A percentile compares a stretch with the other conserved stretches of the same genome.
Conservation (phyloP, 2,797 vertebrate species). For the Perodicticus potto region DNA sequence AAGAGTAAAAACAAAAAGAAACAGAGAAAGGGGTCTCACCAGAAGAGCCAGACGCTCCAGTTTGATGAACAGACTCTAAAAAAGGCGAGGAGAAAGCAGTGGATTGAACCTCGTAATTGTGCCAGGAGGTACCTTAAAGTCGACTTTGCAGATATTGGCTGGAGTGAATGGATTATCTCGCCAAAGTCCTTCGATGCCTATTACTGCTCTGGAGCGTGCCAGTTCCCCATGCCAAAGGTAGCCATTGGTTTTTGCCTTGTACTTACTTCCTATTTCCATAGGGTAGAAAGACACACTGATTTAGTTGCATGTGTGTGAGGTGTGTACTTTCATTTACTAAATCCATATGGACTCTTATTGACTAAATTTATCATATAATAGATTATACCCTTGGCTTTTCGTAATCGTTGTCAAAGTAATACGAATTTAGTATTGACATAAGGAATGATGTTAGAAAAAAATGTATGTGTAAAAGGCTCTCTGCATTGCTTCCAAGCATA, state of each 20-base stretch:
- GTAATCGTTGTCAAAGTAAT: slow-evolving; percentile 67
- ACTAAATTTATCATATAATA: neutral
- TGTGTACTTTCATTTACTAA: slow-evolving; percentile 38
- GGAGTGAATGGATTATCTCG: slow-evolving; percentile 99
- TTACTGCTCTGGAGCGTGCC: slow-evolving; percentile 98
- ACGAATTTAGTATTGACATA: slow-evolving; percentile 47
- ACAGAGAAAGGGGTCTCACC: slow-evolving; percentile 91
- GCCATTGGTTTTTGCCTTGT: slow-evolving; percentile 45
- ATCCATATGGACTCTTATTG: slow-evolving; percentile 57
- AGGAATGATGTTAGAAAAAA: slow-evolving; percentile 42
- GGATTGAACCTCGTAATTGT: slow-evolving; percentile 95
- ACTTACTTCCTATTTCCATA: slow-evolving; percentile 16
- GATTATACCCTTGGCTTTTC: neutral
- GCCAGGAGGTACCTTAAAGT: slow-evolving; percentile 96
- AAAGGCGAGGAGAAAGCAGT: slow-evolving; percentile 96
- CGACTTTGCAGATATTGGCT: slow-evolving; percentile 98
- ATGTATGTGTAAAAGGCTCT: slow-evolving; percentile 47
- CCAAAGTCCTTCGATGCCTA: slow-evolving; percentile 98
- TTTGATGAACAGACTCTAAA: slow-evolving; percentile 97
- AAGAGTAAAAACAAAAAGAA: slow-evolving; percentile 92
- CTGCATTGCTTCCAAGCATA: slow-evolving; percentile 70
- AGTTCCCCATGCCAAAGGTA: slow-evolving; percentile 99
- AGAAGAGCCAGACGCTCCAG: slow-evolving; percentile 94
- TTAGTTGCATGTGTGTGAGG: neutral
- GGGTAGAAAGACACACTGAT: slow-evolving; percentile 22